Percentiles rank a stretch among this genome's conserved stretches.
phyloP scores from a whole-genome alignment of 37 sponge, comb jelly and placozoan species.

The Spongilla lacustris region DNA sequence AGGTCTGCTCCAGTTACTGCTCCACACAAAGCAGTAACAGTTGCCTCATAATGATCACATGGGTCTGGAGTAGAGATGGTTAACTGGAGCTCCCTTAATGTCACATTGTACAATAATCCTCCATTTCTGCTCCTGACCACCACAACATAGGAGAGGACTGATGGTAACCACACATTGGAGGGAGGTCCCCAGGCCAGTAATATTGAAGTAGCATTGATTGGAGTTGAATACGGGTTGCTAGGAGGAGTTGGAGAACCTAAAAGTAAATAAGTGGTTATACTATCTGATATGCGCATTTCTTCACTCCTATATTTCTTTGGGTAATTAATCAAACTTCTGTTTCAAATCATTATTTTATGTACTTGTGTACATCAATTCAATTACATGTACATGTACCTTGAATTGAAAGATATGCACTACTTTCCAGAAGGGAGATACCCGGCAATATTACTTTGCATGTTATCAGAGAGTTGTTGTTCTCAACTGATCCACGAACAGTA shows the following conservation, averaged over 20 bases:
- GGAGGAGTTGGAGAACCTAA: too few relatives aligned
- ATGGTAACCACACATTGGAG: neutral
- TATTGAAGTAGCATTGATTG: neutral
- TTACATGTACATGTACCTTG: neutral
- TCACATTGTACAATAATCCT: neutral
- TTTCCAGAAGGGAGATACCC: neutral
- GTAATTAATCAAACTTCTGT: too few relatives aligned
- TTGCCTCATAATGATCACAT: neutral
- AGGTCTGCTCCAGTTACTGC: neutral
- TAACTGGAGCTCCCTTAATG: neutral
- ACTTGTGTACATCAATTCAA: too few relatives aligned
- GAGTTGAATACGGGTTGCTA: too few relatives aligned
- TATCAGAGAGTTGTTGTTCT: neutral
- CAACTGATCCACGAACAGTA: neutral
- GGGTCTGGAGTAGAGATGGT: neutral
- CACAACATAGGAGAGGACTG: neutral
- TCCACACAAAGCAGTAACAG: neutral
- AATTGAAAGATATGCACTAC: neutral
- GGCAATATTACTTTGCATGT: neutral
- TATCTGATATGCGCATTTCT: too few relatives aligned
- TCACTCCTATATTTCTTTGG: too few relatives aligned
- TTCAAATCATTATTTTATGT: too few relatives aligned
- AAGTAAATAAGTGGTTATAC: too few relatives aligned
- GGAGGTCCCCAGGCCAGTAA: neutral
- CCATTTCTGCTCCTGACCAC: neutral